Conservation (phyloP, 2,888 invertebrate genomes). For the Beris chalybata region DNA sequence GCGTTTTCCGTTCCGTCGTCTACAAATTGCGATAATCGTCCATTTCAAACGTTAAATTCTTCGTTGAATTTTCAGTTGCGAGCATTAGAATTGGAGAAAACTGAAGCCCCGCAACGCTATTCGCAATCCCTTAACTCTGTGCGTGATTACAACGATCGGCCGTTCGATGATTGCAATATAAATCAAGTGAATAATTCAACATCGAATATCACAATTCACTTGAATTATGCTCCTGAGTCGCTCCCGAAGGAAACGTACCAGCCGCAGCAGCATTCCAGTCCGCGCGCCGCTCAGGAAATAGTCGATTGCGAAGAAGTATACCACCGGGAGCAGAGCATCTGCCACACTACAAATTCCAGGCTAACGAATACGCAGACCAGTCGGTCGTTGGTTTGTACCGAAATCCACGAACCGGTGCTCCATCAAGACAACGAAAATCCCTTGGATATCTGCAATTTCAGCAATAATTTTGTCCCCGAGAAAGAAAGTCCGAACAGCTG, state of each 20-base stretch:
- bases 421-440: not conserved
- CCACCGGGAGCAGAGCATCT: not conserved
- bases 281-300: too few species aligned
- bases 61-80: conserved; percentile 11
- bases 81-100: conserved; percentile 9
- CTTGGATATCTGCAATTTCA: conserved; percentile 4
- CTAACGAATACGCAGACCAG: not conserved
- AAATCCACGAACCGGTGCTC: conserved; percentile 26
- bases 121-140: not conserved
- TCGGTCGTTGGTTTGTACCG: conserved; percentile 8
- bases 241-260: not conserved
- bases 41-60: not conserved
- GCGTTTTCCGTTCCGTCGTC: not conserved
- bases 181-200: not conserved
- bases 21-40: too few species aligned
- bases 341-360: conserved; percentile 1
- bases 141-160: conserved; percentile 10
- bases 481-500: conserved; percentile 4
- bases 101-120: not conserved
- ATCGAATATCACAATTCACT: conserved; percentile 22
- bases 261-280: too few species aligned
- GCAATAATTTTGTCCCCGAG: conserved; percentile 3
- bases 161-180: not conserved
- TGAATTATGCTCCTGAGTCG: conserved; percentile 22
- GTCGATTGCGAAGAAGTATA: too few species aligned